Evolutionary conservation across 2,797 vertebrate genomes (phyloP).

Genomic region (Rachycentron canadum): DNA sequence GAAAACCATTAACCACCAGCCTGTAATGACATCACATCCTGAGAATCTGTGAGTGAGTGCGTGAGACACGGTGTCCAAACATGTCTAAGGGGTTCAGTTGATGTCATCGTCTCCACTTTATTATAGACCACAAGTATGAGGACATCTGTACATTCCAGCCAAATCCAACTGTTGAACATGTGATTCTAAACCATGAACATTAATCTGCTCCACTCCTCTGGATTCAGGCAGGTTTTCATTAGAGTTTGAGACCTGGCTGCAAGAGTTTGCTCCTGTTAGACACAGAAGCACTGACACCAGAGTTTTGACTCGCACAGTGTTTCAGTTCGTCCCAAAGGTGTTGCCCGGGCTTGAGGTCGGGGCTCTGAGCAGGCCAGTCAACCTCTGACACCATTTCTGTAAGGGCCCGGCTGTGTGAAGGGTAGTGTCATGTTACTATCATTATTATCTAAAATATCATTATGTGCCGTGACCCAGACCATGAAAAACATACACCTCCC

Average conservation of each 20-base stretch:
- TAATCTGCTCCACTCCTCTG: not conserved
- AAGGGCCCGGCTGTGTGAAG: too few relatives aligned
- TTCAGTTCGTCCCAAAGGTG: too few relatives aligned
- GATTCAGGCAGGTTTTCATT: not conserved
- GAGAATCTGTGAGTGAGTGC: not conserved
- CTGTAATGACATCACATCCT: not conserved
- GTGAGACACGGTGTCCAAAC: not conserved
- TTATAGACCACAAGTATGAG: not conserved
- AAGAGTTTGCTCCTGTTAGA: too few relatives aligned
- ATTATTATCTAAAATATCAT: not conserved
- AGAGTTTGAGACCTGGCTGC: too few relatives aligned
- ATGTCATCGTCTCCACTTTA: not conserved
- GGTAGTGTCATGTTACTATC: too few relatives aligned
- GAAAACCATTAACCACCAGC: not conserved
- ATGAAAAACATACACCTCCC: not conserved
- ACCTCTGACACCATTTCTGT: too few relatives aligned
- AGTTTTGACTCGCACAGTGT: too few relatives aligned
- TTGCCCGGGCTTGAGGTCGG: too few relatives aligned
- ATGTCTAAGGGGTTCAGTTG: not conserved
- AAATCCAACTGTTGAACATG: not conserved
- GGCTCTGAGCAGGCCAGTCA: too few relatives aligned
- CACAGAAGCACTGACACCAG: not conserved
- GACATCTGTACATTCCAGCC: not conserved
- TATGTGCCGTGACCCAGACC: not conserved
- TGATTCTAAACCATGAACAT: not conserved